Evolutionary conservation across 2,113 vertebrate species (phyloP), one percentile per base, ranked within the genome.

Genomic region (Hippolais icterina): DNA sequence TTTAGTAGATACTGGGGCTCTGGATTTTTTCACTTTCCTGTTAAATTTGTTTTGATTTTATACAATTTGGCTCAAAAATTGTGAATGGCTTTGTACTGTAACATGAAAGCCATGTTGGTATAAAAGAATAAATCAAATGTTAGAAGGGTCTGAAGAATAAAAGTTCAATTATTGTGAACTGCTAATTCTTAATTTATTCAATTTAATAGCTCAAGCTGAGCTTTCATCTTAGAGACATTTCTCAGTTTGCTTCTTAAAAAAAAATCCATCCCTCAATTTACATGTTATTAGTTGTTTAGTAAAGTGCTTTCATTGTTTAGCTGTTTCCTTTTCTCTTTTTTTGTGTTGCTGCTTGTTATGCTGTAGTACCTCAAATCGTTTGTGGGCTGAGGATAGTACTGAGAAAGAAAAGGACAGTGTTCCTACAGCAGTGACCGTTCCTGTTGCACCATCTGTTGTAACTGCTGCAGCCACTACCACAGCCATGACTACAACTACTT

Each of bases 371-470:
- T 98, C 95, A 97, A 98, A 97, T 98, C 99, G 99, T 98, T 99
- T 99, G 97, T 99, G 99, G 99, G 98, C 99, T 98, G 99, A 99
- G 97, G 99, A 99, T 98, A 99, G 98, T 98, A 98, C 98, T 96
- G 99, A 99, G 94, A 99, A 98, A 98, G 99, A 99, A 78, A 99
- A 99, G 97, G 99, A 99, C 96, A 99, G 96, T 98, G 98, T 99
- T 97, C 98, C 99, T 97, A 99, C 99, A 95, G 98, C 99, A 83
- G 98, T 99, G 95, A 98, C 99, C 23, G 98, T 99, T 97, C 99
- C 99, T 97, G 99, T 99, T 97, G 99, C 99, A 96, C 99, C 99
- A 95, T 99, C 99, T 94, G 98, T 99, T 98, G 97, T 98, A 97
- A 99, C 99, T 98, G 99, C 99, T 98, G 98, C 98, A 96, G 98